phyloP scores from a whole-genome alignment of 2,888 invertebrate genomes.

The Eledona agricola region DNA sequence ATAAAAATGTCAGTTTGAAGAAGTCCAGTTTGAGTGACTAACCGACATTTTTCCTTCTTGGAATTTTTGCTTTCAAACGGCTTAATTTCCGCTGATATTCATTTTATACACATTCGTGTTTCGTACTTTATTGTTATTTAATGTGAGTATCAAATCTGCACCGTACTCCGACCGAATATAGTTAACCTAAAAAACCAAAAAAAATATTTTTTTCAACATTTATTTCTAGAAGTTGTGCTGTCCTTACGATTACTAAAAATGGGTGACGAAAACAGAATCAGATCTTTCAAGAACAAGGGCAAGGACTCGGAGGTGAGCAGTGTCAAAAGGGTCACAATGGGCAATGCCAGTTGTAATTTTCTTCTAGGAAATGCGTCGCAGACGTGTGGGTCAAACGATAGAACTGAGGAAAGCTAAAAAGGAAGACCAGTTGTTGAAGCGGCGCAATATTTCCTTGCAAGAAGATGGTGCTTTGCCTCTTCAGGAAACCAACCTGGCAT shows the following conservation, averaged over 20 bases:
- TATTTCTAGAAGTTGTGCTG: no score
- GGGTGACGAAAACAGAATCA: conserved; percentile 73
- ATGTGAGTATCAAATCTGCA: no score
- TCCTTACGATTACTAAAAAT: no score
- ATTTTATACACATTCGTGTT: no score
- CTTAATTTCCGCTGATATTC: no score
- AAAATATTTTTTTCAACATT: conserved; percentile 1
- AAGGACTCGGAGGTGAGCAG: conserved; percentile 76
- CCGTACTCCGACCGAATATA: no score
- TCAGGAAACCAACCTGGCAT: conserved; percentile 63
- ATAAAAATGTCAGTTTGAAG: no score
- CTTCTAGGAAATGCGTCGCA: conserved; percentile 83
- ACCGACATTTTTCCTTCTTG: no score
- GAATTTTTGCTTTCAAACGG: no score
- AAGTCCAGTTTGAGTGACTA: no score
- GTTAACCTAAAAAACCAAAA: no score
- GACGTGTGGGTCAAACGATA: conserved; percentile 88
- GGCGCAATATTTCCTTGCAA: conserved; percentile 78
- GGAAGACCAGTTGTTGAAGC: conserved; percentile 92
- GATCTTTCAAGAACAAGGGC: conserved; percentile 81
- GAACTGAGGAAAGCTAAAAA: conserved; percentile 92
- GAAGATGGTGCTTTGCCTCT: conserved; percentile 66
- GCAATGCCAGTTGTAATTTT: conserved; percentile 9
- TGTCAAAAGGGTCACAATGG: conserved; percentile 5
- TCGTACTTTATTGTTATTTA: no score